Evolutionary conservation across 2,888 invertebrate species (phyloP), one percentile per base, ranked within the genome.

Genomic region (Rhodophaea formosa): DNA sequence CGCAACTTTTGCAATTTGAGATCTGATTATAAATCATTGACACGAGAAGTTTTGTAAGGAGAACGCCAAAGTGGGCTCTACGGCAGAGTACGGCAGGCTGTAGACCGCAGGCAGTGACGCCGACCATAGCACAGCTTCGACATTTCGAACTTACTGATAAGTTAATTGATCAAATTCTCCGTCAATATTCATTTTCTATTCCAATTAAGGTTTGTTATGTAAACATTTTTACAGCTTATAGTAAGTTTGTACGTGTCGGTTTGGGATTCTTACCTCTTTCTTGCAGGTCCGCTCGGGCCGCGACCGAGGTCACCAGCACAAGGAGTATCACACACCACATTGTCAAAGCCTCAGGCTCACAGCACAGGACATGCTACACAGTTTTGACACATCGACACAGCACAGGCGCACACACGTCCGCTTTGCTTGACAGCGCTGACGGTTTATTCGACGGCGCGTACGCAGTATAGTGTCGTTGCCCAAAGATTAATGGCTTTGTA

Each of bases 181-280:
- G 51, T 35, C 17, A 35, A 35, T 51, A 51, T 51, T 35, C 16
- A 51, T 51, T 51, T 23, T 35, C 12, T 51, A 35, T 35, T 51
- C 51, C 51, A 51, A 51, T 51, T 51, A 51, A 35, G 35, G 54
- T 55, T 55, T 55, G 54, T 55, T 55, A 45, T 55, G 45, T 55
- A 32, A 55, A 55, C 45, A 55, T 51, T 51, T 51, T 51, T 39
- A 32, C 32, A 51, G 35, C 32, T 51, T 35, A 32, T 6, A 23
- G 46, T 12, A 16, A 46, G 39, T 39, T 46, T 7, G 1, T 8
- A 52, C 16, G 62, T 65, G 12, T 56, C 61, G 59, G 58, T 62
- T 60, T 46, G 23, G 12, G 15, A 10, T 5, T 63, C 78, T 78
- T 66, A 88, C 89, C 89, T 88, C 88, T 79, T 71, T 88, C 89